phyloP scores from a whole-genome alignment of 2,797 vertebrate species.

The Ispidina picta region DNA sequence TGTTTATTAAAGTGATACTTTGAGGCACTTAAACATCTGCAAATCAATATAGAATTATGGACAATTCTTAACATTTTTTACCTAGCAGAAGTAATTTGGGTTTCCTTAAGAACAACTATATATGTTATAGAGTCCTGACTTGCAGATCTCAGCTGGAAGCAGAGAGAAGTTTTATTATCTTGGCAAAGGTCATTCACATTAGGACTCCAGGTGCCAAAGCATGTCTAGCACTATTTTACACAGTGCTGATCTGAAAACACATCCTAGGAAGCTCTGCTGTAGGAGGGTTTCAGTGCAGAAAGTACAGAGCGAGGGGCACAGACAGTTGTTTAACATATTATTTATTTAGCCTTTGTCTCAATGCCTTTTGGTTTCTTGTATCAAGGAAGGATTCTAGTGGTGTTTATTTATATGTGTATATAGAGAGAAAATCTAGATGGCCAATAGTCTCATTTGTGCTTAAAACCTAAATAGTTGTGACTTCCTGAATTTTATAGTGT shows the following conservation, averaged over 20 bases:
- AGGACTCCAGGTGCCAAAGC: neutral
- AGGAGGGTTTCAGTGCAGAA: neutral
- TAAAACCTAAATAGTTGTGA: neutral
- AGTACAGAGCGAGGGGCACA: neutral
- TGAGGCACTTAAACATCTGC: neutral
- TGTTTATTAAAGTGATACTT: neutral
- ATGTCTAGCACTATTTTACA: neutral
- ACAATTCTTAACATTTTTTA: neutral
- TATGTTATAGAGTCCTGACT: neutral
- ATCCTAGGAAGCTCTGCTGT: neutral
- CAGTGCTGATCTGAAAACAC: neutral
- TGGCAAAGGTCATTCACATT: neutral
- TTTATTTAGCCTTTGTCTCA: slow-evolving; percentile 26
- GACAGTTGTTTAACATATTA: neutral
- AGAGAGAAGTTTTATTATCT: neutral
- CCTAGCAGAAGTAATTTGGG: neutral
- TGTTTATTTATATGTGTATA: neutral
- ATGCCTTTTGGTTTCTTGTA: neutral
- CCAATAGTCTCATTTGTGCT: neutral
- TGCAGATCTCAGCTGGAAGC: slow-evolving; percentile 3
- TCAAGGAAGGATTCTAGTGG: neutral
- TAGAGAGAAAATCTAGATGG: neutral
- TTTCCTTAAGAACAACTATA: neutral
- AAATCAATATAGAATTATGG: neutral
- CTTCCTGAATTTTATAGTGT: neutral